Evolutionary conservation across 2,797 vertebrate species (phyloP).

Genomic region (Valencia hispanica): DNA sequence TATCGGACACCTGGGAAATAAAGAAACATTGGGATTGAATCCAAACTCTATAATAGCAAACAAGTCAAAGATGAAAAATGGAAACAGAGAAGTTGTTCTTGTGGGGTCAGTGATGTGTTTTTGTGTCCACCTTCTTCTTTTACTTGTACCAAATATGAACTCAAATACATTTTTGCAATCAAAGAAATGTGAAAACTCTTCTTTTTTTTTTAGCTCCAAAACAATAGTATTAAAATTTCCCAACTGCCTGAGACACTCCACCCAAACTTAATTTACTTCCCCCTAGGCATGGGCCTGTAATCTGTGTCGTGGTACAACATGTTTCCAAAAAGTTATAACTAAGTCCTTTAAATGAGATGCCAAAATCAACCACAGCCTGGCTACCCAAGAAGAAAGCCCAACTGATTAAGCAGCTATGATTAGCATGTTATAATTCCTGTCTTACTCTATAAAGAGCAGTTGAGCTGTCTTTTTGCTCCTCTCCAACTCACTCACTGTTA

Average conservation of each 20-base stretch:
- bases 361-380: neutral
- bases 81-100: neutral
- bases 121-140: neutral
- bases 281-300: constrained; percentile 7
- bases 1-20: constrained; percentile 86
- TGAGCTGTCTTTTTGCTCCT: constrained; percentile 21
- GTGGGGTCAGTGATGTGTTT: neutral
- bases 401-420: neutral
- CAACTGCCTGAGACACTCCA: neutral
- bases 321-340: neutral
- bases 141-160: neutral
- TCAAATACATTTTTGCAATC: neutral
- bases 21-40: constrained; percentile 8
- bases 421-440: neutral
- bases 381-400: neutral
- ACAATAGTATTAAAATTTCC: neutral
- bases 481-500: constrained; percentile 32
- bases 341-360: neutral
- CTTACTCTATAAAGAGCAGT: neutral
- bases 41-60: neutral
- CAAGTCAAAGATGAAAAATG: neutral
- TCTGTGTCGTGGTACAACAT: neutral
- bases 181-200: neutral
- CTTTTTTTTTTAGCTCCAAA: neutral
- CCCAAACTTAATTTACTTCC: constrained; percentile 45